These are phyloP conservation scores for Drosophila sordidula DNA, from an alignment of 2,888 invertebrate species.

Conservation along the genomic window DNA sequence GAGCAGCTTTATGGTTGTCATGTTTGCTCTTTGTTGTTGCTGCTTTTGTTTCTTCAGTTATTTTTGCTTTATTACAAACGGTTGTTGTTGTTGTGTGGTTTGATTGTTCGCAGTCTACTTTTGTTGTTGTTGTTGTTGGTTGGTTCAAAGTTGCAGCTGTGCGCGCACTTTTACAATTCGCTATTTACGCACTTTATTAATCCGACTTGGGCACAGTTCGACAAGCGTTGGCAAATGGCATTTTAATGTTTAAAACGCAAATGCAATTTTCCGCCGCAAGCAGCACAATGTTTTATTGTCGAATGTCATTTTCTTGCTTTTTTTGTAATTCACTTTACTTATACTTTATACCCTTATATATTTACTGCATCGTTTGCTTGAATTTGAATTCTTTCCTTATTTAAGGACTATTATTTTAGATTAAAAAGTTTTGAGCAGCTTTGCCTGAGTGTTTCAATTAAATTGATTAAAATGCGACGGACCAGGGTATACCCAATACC, in stretches of 20 bases:
- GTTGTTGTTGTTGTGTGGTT: constrained; percentile 26
- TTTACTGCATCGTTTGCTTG: not conserved
- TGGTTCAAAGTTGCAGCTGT: constrained; percentile 23
- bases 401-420: not conserved
- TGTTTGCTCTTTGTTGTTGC: constrained; percentile 51
- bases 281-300: constrained; percentile 9
- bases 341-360: not conserved
- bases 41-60: constrained; percentile 19
- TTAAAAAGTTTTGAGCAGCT: not conserved
- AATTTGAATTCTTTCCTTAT: not conserved
- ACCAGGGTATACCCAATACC: constrained; percentile 10
- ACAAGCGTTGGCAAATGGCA: constrained; percentile 69
- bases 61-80: constrained; percentile 9
- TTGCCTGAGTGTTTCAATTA: constrained; percentile 66
- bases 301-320: not conserved
- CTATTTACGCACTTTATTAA: constrained; percentile 52
- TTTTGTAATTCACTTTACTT: not conserved
- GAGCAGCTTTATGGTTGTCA: constrained; percentile 80
- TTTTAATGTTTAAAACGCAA: constrained; percentile 66
- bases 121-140: constrained; percentile 23
- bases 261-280: constrained; percentile 42
- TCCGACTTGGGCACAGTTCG: constrained; percentile 57
- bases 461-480: constrained; percentile 59
- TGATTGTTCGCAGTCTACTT: constrained; percentile 21
- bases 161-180: constrained; percentile 33